Percentiles rank a stretch among this genome's conserved stretches.
Evolutionary conservation across 92 coral and sea anemone species (phyloP).

Genomic region (Bergia puertoricense): DNA sequence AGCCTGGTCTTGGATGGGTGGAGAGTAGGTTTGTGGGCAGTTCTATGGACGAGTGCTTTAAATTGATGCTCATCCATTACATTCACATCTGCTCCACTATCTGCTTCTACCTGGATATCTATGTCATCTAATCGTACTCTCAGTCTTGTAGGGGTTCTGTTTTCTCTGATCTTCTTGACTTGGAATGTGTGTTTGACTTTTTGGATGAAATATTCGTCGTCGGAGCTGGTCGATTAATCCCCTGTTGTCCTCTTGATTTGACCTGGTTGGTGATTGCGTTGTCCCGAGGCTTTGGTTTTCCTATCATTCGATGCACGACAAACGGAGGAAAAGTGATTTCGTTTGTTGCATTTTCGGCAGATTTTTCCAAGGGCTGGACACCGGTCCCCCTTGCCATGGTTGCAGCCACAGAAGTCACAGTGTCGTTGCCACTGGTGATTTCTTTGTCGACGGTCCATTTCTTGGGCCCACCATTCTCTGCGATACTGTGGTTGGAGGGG

Average conservation of each 20-base stretch:
- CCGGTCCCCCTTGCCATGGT: too few relatives aligned
- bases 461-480: too few relatives aligned
- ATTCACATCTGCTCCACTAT: neutral
- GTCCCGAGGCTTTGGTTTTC: neutral
- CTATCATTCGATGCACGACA: neutral
- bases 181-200: neutral
- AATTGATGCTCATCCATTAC: neutral
- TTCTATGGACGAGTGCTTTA: neutral
- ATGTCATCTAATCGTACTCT: neutral
- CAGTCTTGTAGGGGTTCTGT: neutral
- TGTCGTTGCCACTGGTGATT: too few relatives aligned
- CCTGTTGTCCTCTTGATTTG: neutral
- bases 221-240: neutral
- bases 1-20: neutral
- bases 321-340: neutral
- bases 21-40: neutral
- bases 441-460: too few relatives aligned
- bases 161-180: neutral
- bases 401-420: too few relatives aligned
- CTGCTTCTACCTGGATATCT: neutral
- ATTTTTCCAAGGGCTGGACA: too few relatives aligned
- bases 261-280: neutral
- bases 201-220: neutral
- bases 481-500: too few relatives aligned
- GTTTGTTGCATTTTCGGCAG: neutral